These are phyloP conservation scores for Myotis brandtii DNA, from an alignment of 2,113 vertebrate species.

Conservation along the genomic window DNA sequence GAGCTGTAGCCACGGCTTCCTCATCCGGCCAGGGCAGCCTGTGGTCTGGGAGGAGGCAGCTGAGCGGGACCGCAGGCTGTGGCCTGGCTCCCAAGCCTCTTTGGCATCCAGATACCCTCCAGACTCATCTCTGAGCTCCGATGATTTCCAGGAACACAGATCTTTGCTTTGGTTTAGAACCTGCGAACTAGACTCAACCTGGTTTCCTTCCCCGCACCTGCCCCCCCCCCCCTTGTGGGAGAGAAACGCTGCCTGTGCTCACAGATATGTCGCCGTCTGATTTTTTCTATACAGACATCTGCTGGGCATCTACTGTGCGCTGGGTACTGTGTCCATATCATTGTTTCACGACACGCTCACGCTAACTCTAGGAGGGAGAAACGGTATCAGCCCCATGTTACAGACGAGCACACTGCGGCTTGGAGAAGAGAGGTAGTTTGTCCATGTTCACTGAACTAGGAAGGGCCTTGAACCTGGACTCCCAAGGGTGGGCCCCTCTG, in stretches of 20 bases:
- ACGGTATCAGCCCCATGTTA: neutral
- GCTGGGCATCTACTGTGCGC: neutral
- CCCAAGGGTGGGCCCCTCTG: neutral
- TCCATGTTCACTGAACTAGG: neutral
- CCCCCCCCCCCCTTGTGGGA: too few relatives aligned
- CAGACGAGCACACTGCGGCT: neutral
- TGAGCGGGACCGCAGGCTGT: neutral
- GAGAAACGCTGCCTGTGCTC: neutral
- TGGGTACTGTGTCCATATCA: accelerated
- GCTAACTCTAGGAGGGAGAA: neutral
- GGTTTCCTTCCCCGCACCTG: too few relatives aligned
- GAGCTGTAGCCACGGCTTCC: neutral
- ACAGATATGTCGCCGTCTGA: accelerated
- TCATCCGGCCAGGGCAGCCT: neutral
- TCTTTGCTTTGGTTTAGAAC: neutral
- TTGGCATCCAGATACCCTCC: neutral
- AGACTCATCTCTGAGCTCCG: neutral
- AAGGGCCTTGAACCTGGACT: neutral
- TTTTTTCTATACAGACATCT: neutral
- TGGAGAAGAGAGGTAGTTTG: neutral
- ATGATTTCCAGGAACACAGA: neutral
- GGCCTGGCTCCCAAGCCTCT: neutral
- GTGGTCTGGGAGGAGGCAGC: neutral
- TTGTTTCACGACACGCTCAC: accelerated
- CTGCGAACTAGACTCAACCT: neutral